Evolutionary conservation across 2,113 vertebrate genomes (phyloP).

Genomic region (Platysteira castanea): DNA sequence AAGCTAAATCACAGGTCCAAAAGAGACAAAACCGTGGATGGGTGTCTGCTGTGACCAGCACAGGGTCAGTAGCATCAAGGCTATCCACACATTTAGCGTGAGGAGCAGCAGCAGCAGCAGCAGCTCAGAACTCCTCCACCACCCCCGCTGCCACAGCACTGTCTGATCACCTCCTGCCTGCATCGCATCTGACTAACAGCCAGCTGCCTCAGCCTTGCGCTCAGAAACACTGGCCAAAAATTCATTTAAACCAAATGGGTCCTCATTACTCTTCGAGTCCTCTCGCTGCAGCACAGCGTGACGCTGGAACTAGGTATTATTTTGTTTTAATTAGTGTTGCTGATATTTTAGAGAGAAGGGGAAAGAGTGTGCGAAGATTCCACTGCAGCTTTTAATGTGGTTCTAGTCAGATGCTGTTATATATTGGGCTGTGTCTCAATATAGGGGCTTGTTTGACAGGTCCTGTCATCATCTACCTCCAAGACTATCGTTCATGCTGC

Average conservation of each 20-base stretch:
- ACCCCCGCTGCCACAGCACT: background rate
- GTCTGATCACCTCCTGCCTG: background rate
- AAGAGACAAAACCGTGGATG: background rate
- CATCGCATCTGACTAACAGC: accelerated
- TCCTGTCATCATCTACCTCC: constrained; percentile 20
- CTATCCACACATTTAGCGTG: background rate
- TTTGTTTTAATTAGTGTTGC: background rate
- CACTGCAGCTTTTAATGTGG: background rate
- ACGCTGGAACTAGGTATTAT: background rate
- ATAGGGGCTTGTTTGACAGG: constrained; percentile 1
- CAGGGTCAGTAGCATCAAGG: background rate
- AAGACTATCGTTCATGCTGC: constrained; percentile 42
- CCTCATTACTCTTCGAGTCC: background rate
- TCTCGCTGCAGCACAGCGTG: background rate
- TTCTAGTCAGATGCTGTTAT: background rate
- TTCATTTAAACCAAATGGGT: background rate
- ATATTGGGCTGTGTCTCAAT: background rate
- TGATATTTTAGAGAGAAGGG: background rate
- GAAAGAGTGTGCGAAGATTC: background rate
- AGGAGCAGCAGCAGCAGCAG: background rate
- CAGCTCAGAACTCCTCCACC: background rate
- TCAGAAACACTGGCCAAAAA: background rate
- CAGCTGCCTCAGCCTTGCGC: background rate
- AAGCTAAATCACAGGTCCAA: background rate
- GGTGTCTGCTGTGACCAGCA: background rate